Base-by-base conservation (phyloP, 2,113 vertebrate species). In the Morone saxatilis region DNA sequence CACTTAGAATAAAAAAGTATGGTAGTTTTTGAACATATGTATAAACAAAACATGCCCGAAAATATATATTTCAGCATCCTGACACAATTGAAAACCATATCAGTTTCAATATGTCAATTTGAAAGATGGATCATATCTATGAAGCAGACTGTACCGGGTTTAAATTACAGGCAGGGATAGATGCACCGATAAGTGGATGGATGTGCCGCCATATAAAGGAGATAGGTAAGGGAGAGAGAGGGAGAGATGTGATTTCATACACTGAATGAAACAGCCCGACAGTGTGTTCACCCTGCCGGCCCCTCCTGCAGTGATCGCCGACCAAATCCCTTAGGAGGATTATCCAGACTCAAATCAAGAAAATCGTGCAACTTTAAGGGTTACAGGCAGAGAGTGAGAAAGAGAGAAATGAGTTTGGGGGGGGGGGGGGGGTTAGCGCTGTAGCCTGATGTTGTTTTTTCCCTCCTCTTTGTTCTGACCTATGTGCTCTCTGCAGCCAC, bases 261-360 rank as follows among this genome's bases (percentile, higher is more conserved):
- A 19, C 40, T 86, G 76, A 89, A 88, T 86, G 71, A 91, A 51
- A 92, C 76, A 81, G 84, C 72, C 75, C 63, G 67, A 77, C 74
- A 80, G 72, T 71, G 84, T 54, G 69, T 50, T 56, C 83, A 14
- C 76, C 70, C 70, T 14, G 59, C 59, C 76, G 40, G 69, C 77
- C 76, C 73, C 76, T 71, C 54, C 76, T 66, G 67, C 81, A 68
- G 68, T 92, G 87, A 93, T 92, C 90, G 87, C 80, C 80, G 7
- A 88, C 82, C 85, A 91, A 94, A 95, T 93, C 93, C 91, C 86
- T 88, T 89, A 89, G 88, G 90, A 93, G 87, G 92, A 94, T 94
- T 93, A 93, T 88, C 86, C 74, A 81, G 87, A 82, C 76, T 88
- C 88, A 94, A 93, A 94, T 94, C 91, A 94, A 94, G 90, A 91